Conservation (phyloP, 2,113 vertebrate genomes). For the Neolamprologus hecqui region DNA sequence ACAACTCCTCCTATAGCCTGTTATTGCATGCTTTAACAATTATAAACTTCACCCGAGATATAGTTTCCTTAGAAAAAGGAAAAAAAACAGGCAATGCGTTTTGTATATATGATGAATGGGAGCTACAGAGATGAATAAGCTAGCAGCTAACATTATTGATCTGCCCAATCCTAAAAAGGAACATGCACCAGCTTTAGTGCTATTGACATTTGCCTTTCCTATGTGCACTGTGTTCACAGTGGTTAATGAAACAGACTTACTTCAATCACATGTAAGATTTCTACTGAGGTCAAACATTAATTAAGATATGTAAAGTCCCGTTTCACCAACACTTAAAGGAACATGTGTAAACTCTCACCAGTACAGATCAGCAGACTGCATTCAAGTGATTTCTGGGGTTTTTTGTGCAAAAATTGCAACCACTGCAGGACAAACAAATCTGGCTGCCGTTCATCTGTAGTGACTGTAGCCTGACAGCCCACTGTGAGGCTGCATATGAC, state of each 20-base stretch:
- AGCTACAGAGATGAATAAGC: background rate
- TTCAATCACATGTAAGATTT: background rate
- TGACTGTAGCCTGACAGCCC: background rate
- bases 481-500: background rate
- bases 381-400: rapidly evolving
- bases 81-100: background rate
- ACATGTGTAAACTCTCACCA: background rate
- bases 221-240: background rate
- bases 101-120: background rate
- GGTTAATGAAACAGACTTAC: background rate
- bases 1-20: background rate
- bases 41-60: background rate
- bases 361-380: background rate
- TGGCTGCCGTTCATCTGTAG: background rate
- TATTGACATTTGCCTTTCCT: background rate
- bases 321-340: background rate
- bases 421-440: background rate
- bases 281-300: background rate
- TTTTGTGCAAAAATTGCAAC: background rate
- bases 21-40: background rate
- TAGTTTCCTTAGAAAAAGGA: background rate
- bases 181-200: background rate
- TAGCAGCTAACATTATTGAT: background rate
- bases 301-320: background rate
- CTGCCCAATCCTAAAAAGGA: background rate